Conservation (phyloP, 2,113 vertebrate species). For the Nothocercus nigrocapillus region DNA sequence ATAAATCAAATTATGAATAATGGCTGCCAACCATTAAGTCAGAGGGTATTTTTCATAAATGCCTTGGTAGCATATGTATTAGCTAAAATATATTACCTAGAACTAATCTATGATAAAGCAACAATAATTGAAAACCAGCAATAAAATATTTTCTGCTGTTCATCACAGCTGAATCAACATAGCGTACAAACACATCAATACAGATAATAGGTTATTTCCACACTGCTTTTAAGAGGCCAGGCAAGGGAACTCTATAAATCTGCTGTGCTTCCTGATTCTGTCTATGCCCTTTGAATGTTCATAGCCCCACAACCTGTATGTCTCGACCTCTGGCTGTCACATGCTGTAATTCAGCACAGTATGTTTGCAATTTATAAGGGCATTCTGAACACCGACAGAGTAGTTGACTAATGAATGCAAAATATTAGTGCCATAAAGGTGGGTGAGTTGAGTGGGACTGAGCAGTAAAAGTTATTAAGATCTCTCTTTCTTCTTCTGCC, state of each 20-base stretch:
- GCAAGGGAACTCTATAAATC: background rate
- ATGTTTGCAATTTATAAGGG: background rate
- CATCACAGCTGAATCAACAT: slow-evolving; percentile 57
- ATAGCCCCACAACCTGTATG: background rate
- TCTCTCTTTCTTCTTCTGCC: background rate
- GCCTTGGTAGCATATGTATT: background rate
- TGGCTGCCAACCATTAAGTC: background rate
- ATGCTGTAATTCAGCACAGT: background rate
- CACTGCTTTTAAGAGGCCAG: background rate
- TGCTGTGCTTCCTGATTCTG: background rate
- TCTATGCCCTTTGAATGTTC: background rate
- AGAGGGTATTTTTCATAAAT: background rate
- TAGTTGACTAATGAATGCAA: background rate
- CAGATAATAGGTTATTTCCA: slow-evolving; percentile 44
- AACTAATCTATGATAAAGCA: background rate
- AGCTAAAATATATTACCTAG: slow-evolving; percentile 16
- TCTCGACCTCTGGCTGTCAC: background rate
- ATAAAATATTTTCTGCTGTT: slow-evolving; percentile 51
- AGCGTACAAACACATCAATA: slow-evolving; percentile 6
- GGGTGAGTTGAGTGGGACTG: background rate
- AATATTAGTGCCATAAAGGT: background rate
- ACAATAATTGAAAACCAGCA: slow-evolving; percentile 35
- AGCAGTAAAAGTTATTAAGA: background rate
- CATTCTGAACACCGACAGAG: background rate
- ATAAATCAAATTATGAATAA: background rate